These are phyloP conservation scores for Spodoptera littoralis DNA, from an alignment of 2,888 invertebrate species.

Conservation along the genomic window DNA sequence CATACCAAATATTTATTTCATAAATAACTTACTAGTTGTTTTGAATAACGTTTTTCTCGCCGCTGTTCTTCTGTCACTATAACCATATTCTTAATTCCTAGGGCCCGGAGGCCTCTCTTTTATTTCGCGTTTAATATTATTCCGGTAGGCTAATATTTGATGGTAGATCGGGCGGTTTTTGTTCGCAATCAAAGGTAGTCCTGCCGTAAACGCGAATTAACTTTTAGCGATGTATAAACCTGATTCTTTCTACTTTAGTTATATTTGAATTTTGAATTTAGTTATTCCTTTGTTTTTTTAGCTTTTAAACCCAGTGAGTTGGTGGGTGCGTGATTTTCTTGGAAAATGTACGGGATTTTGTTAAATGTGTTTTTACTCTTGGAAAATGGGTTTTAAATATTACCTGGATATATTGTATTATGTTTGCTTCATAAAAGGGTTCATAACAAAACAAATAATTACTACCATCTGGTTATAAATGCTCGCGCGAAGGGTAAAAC, in stretches of 20 bases:
- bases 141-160: conserved; percentile 54
- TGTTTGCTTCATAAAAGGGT: no score
- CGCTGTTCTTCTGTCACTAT: conserved; percentile 14
- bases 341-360: no score
- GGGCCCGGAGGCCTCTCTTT: conserved; percentile 48
- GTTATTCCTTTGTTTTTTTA: conserved; percentile 27
- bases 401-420: no score
- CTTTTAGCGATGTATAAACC: conserved; percentile 19
- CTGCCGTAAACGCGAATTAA: conserved; percentile 34
- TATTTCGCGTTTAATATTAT: conserved; percentile 56
- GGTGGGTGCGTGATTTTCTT: no score
- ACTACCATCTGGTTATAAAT: no score
- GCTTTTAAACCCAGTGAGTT: background rate
- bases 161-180: conserved; percentile 53
- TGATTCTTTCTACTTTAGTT: conserved; percentile 14
- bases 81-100: conserved; percentile 23
- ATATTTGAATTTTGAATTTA: conserved; percentile 6
- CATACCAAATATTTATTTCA: no score
- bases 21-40: no score
- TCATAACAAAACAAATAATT: no score
- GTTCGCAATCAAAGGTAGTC: conserved; percentile 53
- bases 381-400: no score
- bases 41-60: background rate
- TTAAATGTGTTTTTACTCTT: no score
- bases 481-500: no score